phyloP scores from a whole-genome alignment of 2,888 invertebrate species.

The Campoplex capitator region DNA sequence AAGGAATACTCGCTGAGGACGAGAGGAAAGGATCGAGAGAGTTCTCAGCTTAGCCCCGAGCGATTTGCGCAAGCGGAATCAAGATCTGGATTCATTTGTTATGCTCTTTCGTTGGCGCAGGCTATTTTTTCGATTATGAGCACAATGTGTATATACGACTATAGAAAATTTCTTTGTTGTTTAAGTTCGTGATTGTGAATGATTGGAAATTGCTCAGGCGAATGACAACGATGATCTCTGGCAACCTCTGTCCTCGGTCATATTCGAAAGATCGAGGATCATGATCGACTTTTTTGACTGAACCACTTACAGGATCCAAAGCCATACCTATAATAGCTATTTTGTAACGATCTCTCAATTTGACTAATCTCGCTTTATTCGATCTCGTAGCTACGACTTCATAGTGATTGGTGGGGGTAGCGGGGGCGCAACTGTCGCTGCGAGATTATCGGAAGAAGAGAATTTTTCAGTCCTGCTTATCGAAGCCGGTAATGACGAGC shows the following conservation, averaged over 20 bases:
- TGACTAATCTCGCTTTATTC: neutral
- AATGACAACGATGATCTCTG: neutral
- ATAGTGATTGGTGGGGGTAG: conserved; percentile 91
- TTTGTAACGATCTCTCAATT: conserved; percentile 23
- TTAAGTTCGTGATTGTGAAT: neutral
- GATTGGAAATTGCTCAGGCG: neutral
- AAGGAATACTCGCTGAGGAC: conserved; percentile 47
- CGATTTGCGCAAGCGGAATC: conserved; percentile 68
- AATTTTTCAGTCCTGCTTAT: conserved; percentile 90
- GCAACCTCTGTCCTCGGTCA: neutral
- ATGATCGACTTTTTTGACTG: neutral
- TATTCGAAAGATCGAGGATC: neutral
- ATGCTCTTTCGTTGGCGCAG: conserved; percentile 28
- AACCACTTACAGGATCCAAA: neutral
- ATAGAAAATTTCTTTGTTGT: neutral
- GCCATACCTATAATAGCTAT: neutral
- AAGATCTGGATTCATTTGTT: conserved; percentile 53
- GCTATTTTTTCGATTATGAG: neutral
- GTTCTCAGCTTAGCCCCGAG: conserved; percentile 59
- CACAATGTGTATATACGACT: neutral
- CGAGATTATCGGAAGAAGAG: conserved; percentile 90
- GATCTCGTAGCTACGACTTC: conserved; percentile 88
- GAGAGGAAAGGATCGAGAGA: conserved; percentile 30
- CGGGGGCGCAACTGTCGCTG: conserved; percentile 90
- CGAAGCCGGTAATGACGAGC: conserved; percentile 94